Evolutionary conservation across 2,888 invertebrate species (phyloP), one percentile per base, ranked within the genome.

Genomic region (Himalopsyche kuldschensis): DNA sequence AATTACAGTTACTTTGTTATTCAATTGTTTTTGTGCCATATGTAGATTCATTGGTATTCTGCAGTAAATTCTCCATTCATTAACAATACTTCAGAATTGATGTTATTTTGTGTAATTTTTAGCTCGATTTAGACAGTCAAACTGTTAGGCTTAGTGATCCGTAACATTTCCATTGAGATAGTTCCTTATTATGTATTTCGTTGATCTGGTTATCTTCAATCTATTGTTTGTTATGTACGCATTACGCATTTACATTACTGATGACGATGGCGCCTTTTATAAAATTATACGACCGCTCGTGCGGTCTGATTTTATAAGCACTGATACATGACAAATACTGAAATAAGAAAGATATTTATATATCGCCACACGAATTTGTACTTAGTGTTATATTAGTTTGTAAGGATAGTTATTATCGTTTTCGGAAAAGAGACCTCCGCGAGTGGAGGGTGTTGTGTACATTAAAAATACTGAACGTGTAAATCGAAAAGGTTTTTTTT

Each of bases 291-390:
- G 46, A 32, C 46, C 35, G 55, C 27, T 55, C 55, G 30, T 32
- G 78, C n/a, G 82, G 77, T 82, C 76, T 5, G 47, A 78, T 80
- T 83, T 80, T 80, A 48, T 77, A 83, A 31, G 48, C 78, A 78
- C 78, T 31, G 69, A 80, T 75, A 79, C 78, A 80, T 78, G 83
- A 80, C 80, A 78, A 83, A 80, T 83, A 82, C 46, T 79, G 55
- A 30, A 35, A 79, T 32, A 79, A 69, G 32, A 75, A 78, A 80
- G 78, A 78, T 83, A 78, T 80, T 80, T 80, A 75, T 79, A 48
- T 85, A 77, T 85, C 82, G 80, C 79, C 32, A 76, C 79, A 80
- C 82, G 82, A 84, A 82, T 85, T 85, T 85, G 85, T 85, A 85
- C 85, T 85, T 85, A 85, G 85, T n/a, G 63, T 77, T 85, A 82